Evolutionary conservation across 2,113 vertebrate species (phyloP).

Genomic region (Dasypus novemcinctus): DNA sequence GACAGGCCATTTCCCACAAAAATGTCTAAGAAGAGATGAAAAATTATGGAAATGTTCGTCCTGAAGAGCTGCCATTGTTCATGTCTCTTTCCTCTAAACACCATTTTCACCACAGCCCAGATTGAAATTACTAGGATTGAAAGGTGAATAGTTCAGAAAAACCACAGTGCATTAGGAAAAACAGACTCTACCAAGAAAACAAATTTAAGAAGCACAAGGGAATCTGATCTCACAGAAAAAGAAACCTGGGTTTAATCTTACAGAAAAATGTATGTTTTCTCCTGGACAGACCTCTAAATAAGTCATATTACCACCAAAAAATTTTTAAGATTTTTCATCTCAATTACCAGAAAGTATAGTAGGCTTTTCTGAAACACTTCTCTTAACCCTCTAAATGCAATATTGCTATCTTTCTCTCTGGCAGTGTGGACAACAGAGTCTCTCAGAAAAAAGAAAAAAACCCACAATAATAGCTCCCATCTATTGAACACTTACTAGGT

Average conservation of each 20-base stretch:
- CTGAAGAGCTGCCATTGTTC: neutral
- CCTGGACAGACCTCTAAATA: neutral
- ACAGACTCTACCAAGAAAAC: slow-evolving; percentile 30
- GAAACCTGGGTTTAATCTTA: neutral
- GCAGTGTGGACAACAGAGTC: neutral
- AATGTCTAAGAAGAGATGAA: neutral
- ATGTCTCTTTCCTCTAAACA: slow-evolving; percentile 23
- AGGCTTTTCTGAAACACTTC: neutral
- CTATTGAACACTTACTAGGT: neutral
- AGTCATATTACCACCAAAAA: neutral
- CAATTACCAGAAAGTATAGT: neutral
- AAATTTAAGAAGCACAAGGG: slow-evolving; percentile 43
- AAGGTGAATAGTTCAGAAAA: slow-evolving; percentile 49
- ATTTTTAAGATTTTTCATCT: slow-evolving; percentile 2
- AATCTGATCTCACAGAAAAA: slow-evolving; percentile 17
- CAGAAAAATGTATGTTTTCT: neutral
- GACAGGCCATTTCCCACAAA: neutral
- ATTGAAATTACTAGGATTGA: neutral
- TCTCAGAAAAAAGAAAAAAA: neutral
- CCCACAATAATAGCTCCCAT: neutral
- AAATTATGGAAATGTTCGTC: neutral
- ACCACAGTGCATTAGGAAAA: neutral
- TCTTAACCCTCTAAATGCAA: neutral
- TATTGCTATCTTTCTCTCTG: neutral
- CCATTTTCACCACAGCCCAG: neutral